phyloP scores from a whole-genome alignment of 2,888 invertebrate genomes.

The Herminia tarsipennalis region DNA sequence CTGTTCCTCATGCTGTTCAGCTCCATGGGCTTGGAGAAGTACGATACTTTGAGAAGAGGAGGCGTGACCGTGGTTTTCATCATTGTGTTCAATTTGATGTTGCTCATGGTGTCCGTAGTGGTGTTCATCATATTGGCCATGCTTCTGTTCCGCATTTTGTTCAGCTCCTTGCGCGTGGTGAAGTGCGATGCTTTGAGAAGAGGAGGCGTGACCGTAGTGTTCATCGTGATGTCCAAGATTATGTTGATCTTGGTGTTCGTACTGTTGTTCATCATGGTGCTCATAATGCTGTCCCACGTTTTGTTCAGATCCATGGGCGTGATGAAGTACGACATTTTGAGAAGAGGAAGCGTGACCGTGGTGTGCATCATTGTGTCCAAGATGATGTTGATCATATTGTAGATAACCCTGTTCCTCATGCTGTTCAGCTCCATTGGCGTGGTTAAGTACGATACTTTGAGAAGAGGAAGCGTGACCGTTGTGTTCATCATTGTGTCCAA shows the following conservation, averaged over 20 bases:
- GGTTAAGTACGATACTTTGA: constrained; percentile 56
- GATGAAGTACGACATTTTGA: not conserved
- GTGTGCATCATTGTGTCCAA: no score
- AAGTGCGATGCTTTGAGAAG: constrained; percentile 55
- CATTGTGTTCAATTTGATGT: no score
- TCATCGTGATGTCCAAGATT: constrained; percentile 21
- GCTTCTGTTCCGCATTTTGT: constrained; percentile 34
- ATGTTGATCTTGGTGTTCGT: constrained; percentile 37
- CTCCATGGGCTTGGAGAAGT: no score
- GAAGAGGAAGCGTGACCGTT: constrained; percentile 50
- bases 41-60: no score
- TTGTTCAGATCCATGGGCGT: constrained; percentile 26
- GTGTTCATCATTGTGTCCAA: constrained; percentile 19
- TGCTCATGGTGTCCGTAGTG: constrained; percentile 20
- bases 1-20: not conserved
- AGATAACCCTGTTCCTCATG: no score
- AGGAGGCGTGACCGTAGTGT: constrained; percentile 44
- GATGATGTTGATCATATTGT: not conserved
- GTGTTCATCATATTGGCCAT: no score
- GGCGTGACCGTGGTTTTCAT: no score
- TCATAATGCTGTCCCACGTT: not conserved
- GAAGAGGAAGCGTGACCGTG: no score
- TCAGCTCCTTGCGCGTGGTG: constrained; percentile 46
- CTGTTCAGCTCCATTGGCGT: constrained; percentile 39
- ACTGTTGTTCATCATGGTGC: constrained; percentile 24